Percentiles rank a stretch among this genome's conserved stretches.
These are phyloP conservation scores for Amazona vittata DNA, from an alignment of 2,113 vertebrate genomes.

Conservation along the genomic window DNA sequence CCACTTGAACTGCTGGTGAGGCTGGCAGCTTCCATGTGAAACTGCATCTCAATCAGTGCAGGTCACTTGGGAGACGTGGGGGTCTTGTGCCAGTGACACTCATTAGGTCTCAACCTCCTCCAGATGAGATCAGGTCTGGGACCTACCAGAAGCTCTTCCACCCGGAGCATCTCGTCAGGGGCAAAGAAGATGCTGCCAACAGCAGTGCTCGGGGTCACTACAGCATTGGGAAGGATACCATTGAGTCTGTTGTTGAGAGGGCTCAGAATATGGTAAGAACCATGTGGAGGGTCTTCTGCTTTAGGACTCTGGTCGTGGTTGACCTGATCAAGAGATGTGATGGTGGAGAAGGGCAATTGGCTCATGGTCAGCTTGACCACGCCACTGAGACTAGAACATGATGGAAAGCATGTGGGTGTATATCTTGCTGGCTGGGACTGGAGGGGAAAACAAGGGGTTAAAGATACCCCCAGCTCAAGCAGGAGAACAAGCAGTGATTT, in stretches of 20 bases:
- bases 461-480: neutral
- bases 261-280: constrained; percentile 39
- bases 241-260: constrained; percentile 14
- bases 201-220: constrained; percentile 63
- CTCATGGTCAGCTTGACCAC: neutral
- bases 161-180: constrained; percentile 55
- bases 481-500: neutral
- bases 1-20: neutral
- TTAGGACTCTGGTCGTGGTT: rapidly evolving
- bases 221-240: constrained; percentile 57
- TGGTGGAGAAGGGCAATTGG: neutral
- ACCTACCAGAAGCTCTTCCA: constrained; percentile 76
- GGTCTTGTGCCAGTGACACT: neutral
- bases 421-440: neutral
- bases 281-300: neutral
- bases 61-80: neutral
- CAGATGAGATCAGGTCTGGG: constrained; percentile 80
- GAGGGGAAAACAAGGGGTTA: neutral
- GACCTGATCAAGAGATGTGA: neutral
- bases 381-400: no score
- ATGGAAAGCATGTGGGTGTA: no score
- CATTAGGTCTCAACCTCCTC: neutral
- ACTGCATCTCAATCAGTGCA: neutral
- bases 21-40: neutral
- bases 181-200: constrained; percentile 70